These are phyloP conservation scores for Lucilia cuprina DNA, from an alignment of 1,140 invertebrate genomes.

Conservation along the genomic window DNA sequence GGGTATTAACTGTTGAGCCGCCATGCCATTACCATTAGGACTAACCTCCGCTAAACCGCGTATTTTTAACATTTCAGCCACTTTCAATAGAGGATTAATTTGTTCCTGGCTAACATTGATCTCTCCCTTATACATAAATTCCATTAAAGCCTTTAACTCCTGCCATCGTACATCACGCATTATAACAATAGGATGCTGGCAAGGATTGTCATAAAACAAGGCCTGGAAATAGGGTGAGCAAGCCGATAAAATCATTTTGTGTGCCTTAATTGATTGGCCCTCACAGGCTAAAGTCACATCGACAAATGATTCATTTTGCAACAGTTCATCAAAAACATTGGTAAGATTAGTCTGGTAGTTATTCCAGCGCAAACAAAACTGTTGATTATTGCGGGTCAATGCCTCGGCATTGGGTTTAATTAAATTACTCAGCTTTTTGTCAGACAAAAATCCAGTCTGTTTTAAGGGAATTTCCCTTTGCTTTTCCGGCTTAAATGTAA, in stretches of 20 bases:
- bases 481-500: constrained; percentile 44
- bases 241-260: constrained; percentile 91
- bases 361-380: constrained; percentile 91
- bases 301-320: constrained; percentile 89
- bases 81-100: constrained; percentile 83
- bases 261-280: constrained; percentile 87
- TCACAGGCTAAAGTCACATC: constrained; percentile 92
- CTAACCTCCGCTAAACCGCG: constrained; percentile 86
- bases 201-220: constrained; percentile 90
- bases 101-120: constrained; percentile 92
- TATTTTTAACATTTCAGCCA: constrained; percentile 86
- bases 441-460: background rate
- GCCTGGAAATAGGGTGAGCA: constrained; percentile 92
- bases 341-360: constrained; percentile 92
- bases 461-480: background rate
- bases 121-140: constrained; percentile 94
- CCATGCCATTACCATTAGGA: constrained; percentile 61
- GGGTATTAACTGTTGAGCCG: constrained; percentile 54
- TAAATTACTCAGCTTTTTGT: background rate
- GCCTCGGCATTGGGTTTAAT: constrained; percentile 24
- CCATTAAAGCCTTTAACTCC: constrained; percentile 85
- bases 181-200: constrained; percentile 89
- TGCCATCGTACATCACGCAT: constrained; percentile 88
- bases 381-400: constrained; percentile 56
- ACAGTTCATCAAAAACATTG: constrained; percentile 89